Conservation (phyloP, 2,113 vertebrate genomes). For the Macaca mulatta region DNA sequence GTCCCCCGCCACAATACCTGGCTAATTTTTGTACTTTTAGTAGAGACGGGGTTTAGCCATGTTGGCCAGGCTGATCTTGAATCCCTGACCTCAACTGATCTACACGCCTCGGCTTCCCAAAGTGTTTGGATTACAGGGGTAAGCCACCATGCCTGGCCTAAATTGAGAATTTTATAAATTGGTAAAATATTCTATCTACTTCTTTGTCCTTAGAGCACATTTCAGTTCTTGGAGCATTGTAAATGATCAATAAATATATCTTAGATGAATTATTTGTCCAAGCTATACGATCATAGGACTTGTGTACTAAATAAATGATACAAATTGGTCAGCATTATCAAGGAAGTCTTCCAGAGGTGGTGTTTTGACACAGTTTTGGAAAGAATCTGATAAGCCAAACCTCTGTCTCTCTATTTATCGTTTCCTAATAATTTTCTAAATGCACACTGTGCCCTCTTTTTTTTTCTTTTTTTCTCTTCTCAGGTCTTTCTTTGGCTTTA, state of each 20-base stretch:
- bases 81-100: too few relatives aligned
- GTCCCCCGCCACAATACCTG: fast-evolving
- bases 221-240: background rate
- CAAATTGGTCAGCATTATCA: background rate
- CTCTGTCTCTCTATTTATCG: background rate
- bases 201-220: background rate
- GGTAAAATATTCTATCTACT: background rate
- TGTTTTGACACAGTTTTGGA: background rate
- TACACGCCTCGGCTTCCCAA: too few relatives aligned
- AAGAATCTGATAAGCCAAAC: background rate
- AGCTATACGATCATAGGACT: background rate
- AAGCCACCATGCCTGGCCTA: too few relatives aligned
- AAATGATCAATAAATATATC: background rate
- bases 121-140: too few relatives aligned
- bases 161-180: background rate
- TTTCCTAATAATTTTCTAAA: background rate
- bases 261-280: background rate
- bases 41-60: too few relatives aligned
- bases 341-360: background rate
- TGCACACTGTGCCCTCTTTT: background rate
- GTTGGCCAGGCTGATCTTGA: too few relatives aligned
- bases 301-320: background rate
- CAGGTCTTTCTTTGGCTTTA: too few relatives aligned
- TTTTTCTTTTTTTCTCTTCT: too few relatives aligned
- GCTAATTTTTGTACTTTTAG: too few relatives aligned